Evolutionary conservation across 92 coral and sea anemone genomes (phyloP).

Genomic region (Pocillopora grandis): DNA sequence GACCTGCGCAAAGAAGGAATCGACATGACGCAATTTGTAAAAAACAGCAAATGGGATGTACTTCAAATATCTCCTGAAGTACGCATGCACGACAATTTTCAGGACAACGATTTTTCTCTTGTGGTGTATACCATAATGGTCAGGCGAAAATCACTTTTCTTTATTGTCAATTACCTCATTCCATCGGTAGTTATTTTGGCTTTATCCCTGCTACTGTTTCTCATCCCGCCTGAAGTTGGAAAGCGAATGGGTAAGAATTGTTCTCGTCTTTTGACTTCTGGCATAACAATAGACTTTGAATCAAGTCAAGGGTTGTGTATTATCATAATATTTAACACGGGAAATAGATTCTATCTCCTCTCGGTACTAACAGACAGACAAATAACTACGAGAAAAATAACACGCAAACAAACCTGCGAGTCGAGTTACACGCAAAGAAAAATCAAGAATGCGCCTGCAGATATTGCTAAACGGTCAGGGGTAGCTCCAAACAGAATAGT

Average conservation of each 20-base stretch:
- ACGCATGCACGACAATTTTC: slow-evolving; percentile 19
- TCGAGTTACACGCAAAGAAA: no score
- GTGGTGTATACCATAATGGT: slow-evolving; percentile 53
- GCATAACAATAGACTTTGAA: no score
- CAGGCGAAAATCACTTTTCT: slow-evolving; percentile 80
- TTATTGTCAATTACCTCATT: slow-evolving; percentile 70
- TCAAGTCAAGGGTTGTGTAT: no score
- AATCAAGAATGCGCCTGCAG: no score
- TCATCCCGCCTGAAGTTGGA: slow-evolving; percentile 97
- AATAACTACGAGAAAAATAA: no score
- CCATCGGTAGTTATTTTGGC: slow-evolving; percentile 78
- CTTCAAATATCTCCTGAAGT: slow-evolving; percentile 44
- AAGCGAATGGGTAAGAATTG: slow-evolving; percentile 91
- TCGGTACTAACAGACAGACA: no score
- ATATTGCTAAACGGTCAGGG: no score
- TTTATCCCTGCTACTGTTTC: slow-evolving; percentile 79
- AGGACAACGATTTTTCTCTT: slow-evolving; percentile 29
- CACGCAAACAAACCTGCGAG: no score
- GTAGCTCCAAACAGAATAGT: no score
- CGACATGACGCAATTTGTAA: slow-evolving; percentile 52
- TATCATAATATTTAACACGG: no score
- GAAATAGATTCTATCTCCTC: no score
- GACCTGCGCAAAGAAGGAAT: slow-evolving; percentile 36
- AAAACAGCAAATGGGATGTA: slow-evolving; percentile 82
- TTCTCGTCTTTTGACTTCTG: neutral